Evolutionary conservation across 2,113 vertebrate species (phyloP).

Genomic region (Aldabrachelys gigantea): DNA sequence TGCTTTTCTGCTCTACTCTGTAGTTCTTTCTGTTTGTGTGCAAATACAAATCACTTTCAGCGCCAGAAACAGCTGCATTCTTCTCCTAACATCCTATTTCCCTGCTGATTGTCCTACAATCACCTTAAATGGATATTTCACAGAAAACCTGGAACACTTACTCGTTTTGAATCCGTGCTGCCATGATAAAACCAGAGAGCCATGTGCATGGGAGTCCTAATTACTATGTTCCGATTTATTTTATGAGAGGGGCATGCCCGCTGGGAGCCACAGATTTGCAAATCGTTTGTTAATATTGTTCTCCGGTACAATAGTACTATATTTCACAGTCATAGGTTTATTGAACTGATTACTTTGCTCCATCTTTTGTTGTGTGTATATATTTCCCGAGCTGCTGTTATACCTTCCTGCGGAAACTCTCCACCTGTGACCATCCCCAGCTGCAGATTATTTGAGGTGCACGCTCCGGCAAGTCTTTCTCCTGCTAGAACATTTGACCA

Average conservation of each 20-base stretch:
- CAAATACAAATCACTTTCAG: not conserved
- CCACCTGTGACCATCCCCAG: not conserved
- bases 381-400: not conserved
- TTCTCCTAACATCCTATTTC: not conserved
- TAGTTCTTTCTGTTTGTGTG: rapidly evolving
- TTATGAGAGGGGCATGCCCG: not conserved
- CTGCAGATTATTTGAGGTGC: not conserved
- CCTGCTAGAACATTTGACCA: not conserved
- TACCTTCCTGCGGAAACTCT: not conserved
- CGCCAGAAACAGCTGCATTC: rapidly evolving
- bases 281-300: not conserved
- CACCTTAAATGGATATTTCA: not conserved
- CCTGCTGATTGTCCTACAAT: not conserved
- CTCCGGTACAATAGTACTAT: not conserved
- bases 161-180: not conserved
- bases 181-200: rapidly evolving
- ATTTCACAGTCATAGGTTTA: not conserved
- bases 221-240: not conserved
- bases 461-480: not conserved
- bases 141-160: not conserved
- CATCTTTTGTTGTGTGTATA: not conserved
- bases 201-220: not conserved
- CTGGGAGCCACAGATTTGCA: not conserved
- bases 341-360: not conserved
- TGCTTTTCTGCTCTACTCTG: not conserved